These are phyloP conservation scores for Acanthosepion pharaonis DNA, from an alignment of 2,888 invertebrate species.

Conservation along the genomic window DNA sequence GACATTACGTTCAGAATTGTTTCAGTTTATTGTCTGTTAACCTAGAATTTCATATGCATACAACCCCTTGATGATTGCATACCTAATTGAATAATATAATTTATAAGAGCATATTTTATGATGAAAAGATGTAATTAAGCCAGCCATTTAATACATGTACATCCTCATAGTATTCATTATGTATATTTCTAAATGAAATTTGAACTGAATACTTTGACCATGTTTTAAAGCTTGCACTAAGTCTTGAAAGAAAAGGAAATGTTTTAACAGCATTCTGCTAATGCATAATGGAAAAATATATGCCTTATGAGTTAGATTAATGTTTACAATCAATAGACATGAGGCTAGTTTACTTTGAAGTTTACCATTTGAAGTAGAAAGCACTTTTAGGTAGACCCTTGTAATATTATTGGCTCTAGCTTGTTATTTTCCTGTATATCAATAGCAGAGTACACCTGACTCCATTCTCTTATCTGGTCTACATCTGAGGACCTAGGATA, in stretches of 20 bases:
- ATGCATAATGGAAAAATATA: not conserved
- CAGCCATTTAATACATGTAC: not conserved
- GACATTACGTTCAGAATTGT: not conserved
- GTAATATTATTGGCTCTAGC: not conserved
- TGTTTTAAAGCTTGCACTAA: not conserved
- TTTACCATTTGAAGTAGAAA: not conserved
- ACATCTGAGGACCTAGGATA: not conserved
- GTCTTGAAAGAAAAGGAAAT: not conserved
- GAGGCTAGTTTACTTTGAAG: not conserved
- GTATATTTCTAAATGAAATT: not conserved
- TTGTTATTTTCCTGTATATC: not conserved
- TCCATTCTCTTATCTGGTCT: not conserved
- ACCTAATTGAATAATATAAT: not conserved
- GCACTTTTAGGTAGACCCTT: not conserved
- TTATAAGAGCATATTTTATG: not conserved
- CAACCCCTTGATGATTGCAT: not conserved
- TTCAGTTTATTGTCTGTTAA: not conserved
- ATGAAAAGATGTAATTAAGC: not conserved
- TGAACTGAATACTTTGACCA: slow-evolving; percentile 1
- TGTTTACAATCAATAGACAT: not conserved
- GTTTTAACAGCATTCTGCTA: not conserved
- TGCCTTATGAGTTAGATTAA: not conserved
- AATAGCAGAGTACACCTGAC: slow-evolving; percentile 33
- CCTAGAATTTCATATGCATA: not conserved
- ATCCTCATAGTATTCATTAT: not conserved